phyloP scores from a whole-genome alignment of 2,797 vertebrate genomes.

The Alosa sapidissima region DNA sequence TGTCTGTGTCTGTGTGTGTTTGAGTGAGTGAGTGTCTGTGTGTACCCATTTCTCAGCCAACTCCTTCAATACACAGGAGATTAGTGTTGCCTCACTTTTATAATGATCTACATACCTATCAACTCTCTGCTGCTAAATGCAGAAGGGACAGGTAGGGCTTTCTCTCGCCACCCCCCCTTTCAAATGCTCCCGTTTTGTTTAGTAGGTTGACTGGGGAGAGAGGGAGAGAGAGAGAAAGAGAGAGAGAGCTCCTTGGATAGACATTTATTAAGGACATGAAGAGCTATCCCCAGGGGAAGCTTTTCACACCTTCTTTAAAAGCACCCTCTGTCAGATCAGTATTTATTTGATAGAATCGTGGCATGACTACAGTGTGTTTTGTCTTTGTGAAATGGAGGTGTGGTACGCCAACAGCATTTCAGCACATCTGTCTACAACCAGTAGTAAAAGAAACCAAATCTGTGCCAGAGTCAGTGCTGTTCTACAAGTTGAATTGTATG shows the following conservation, averaged over 20 bases:
- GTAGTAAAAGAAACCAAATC: no score
- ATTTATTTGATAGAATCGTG: background rate
- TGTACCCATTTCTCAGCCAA: slow-evolving; percentile 83
- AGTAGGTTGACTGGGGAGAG: slow-evolving; percentile 44
- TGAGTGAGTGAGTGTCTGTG: slow-evolving; percentile 62
- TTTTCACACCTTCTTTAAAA: slow-evolving; percentile 13
- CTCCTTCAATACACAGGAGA: slow-evolving; percentile 81
- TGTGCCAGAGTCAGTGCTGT: background rate
- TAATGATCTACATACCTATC: slow-evolving; percentile 79
- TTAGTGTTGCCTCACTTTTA: slow-evolving; percentile 82
- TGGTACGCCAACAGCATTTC: background rate
- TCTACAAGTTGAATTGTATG: no score
- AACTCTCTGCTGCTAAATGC: slow-evolving; percentile 67
- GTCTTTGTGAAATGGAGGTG: background rate
- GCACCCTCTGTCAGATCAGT: background rate
- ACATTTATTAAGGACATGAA: slow-evolving; percentile 25
- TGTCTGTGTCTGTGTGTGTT: slow-evolving; percentile 36
- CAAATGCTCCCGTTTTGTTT: slow-evolving; percentile 47
- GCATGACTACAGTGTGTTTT: background rate
- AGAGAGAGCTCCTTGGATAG: slow-evolving; percentile 12
- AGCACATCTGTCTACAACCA: background rate
- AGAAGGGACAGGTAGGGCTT: slow-evolving; percentile 44
- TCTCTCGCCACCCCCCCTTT: slow-evolving; percentile 29
- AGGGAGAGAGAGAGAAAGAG: background rate
- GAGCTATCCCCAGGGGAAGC: background rate